A percentile compares a stretch with the other conserved stretches of the same genome.
Conservation (phyloP, 2,113 vertebrate species). For the Nannospalax galili region DNA sequence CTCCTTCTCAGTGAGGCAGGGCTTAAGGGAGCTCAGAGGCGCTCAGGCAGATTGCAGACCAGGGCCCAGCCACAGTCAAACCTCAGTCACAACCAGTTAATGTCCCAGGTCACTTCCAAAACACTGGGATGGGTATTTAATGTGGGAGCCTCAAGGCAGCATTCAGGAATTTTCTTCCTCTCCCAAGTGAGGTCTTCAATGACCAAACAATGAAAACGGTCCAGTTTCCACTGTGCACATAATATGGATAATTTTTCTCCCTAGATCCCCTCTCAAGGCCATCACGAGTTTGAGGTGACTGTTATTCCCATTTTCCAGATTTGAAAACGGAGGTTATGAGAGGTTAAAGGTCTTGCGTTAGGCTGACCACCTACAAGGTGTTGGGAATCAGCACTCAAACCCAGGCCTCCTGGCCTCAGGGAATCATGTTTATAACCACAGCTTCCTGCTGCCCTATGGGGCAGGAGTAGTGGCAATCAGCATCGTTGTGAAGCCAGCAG, state of each 20-base stretch:
- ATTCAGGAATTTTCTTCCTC: not conserved
- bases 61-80: not conserved
- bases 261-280: not conserved
- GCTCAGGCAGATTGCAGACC: not conserved
- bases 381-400: not conserved
- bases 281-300: not conserved
- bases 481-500: not conserved
- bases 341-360: not conserved
- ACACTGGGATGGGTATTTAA: not conserved
- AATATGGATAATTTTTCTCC: rapidly evolving
- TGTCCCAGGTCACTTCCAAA: conserved; percentile 59
- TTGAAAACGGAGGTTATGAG: conserved; percentile 1
- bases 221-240: rapidly evolving
- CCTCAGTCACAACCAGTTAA: not conserved
- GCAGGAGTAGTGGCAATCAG: not conserved
- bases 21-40: not conserved
- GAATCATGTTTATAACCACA: rapidly evolving
- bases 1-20: rapidly evolving
- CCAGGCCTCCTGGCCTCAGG: not conserved
- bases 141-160: rapidly evolving
- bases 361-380: not conserved
- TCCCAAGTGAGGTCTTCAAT: not conserved
- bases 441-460: not conserved
- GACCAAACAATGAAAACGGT: rapidly evolving
- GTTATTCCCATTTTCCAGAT: not conserved